These are phyloP conservation scores for Leucoma salicis DNA, from an alignment of 2,888 invertebrate species.

Conservation along the genomic window DNA sequence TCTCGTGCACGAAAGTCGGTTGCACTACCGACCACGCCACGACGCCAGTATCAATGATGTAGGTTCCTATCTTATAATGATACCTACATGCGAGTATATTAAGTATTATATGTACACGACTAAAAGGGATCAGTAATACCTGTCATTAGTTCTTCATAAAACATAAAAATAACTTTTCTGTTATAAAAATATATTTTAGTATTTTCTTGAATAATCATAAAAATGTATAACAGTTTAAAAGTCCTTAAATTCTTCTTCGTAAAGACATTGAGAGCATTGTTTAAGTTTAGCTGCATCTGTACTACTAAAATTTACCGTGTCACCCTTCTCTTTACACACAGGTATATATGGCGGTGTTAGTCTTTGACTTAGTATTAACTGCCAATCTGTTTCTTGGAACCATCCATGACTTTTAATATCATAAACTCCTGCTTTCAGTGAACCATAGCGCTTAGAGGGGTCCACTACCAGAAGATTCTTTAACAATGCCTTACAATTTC, in stretches of 20 bases:
- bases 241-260: slow-evolving; percentile 84
- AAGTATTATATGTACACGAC: too few relatives aligned
- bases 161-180: too few relatives aligned
- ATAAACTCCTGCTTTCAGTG: slow-evolving; percentile 91
- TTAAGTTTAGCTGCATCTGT: slow-evolving; percentile 78
- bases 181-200: too few relatives aligned
- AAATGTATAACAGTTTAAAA: slow-evolving; percentile 81
- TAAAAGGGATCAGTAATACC: too few relatives aligned
- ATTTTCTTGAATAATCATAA: too few relatives aligned
- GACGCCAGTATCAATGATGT: too few relatives aligned
- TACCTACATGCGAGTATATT: too few relatives aligned
- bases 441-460: slow-evolving; percentile 86
- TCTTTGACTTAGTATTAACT: slow-evolving; percentile 88
- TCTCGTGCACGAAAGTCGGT: too few relatives aligned
- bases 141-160: too few relatives aligned
- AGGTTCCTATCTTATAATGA: too few relatives aligned
- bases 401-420: slow-evolving; percentile 96
- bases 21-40: too few relatives aligned
- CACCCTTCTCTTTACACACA: slow-evolving; percentile 73
- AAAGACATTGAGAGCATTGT: slow-evolving; percentile 73
- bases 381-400: slow-evolving; percentile 93
- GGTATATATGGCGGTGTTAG: slow-evolving; percentile 84
- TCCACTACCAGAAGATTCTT: slow-evolving; percentile 87
- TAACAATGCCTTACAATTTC: slow-evolving; percentile 89
- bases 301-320: slow-evolving; percentile 85